Base-by-base conservation (phyloP, 2,797 vertebrate genomes). In the Crocodylus rhombifer region DNA sequence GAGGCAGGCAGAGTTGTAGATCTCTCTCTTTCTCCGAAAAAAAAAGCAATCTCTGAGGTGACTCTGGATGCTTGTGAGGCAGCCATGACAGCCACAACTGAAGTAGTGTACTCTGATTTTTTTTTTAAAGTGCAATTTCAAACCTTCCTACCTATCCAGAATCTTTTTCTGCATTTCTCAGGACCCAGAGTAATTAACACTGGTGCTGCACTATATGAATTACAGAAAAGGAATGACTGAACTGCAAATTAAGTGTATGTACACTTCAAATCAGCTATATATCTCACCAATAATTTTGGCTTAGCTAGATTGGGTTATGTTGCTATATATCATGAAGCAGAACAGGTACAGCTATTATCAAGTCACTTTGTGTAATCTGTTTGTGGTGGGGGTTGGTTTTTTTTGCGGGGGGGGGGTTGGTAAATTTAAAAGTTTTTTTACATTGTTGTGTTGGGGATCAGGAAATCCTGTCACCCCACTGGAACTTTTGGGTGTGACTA, bases 271-370 rank as follows among this genome's bases (percentile, higher is more conserved):
- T 21, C 83, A 87, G 87, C 83, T 58, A 51, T n/a, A 58, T 62
- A 60, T 80, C 71, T 86, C 85, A 28, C 4, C 7, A 15, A 14
- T 82, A 12, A 0, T 62, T 90, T 87, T 88, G 77, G 33, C 74
- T 80, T 91, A 87, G 30, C 60, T 61, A 25, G 30, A 6, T 82
- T 93, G 71, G 77, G 16, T 74, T 79, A 51, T 36, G 77, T 23
- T 79, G 14, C 90, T 23, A 82, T 73, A 88, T 92, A 71, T 71
- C 90, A 61, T 92, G 92, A 93, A 87, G n/a, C 20, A 61, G 80
- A 69, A 80, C 15, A 14, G 20, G 80, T 90, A 30, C 78, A 93
- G 42, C 77, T 64, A 73, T 84, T 80, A 80, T 13, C 55, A 86
- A 80, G 20, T 64, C 0, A 51, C 86, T 88, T 85, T 58, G 12